These are phyloP conservation scores for Heliconius melpomene DNA, from an alignment of 1,140 invertebrate genomes.

Conservation along the genomic window DNA sequence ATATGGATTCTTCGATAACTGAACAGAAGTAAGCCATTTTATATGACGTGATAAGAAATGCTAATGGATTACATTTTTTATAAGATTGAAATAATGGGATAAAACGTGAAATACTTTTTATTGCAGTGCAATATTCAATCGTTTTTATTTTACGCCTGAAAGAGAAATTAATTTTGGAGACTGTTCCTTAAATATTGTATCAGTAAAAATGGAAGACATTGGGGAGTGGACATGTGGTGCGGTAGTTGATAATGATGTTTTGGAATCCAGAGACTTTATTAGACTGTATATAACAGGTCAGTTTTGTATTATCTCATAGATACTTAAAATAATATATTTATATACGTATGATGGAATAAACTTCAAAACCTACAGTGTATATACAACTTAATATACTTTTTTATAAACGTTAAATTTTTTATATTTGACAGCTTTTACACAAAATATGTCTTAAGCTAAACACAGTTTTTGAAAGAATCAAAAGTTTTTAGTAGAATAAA, in stretches of 20 bases:
- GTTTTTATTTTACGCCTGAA: conserved; percentile 63
- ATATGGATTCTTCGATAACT: conserved; percentile 56
- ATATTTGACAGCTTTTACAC: too few relatives aligned
- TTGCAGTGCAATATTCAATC: conserved; percentile 60
- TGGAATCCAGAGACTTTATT: conserved; percentile 59
- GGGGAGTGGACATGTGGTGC: conserved; percentile 69
- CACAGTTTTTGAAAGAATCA: too few relatives aligned
- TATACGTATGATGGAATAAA: too few relatives aligned
- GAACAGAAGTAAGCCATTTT: conserved; percentile 56
- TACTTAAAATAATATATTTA: neutral
- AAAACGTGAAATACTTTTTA: neutral
- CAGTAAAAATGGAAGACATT: conserved; percentile 54
- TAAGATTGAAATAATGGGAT: too few relatives aligned
- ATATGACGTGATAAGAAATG: neutral
- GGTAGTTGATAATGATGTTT: conserved; percentile 47
- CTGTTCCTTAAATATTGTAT: conserved; percentile 61
- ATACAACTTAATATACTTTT: too few relatives aligned
- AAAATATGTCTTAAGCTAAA: too few relatives aligned
- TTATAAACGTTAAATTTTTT: too few relatives aligned
- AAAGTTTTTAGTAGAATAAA: too few relatives aligned
- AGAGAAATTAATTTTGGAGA: conserved; percentile 58
- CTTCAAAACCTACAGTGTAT: too few relatives aligned
- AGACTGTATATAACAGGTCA: conserved; percentile 42
- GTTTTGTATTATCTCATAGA: conserved; percentile 3
- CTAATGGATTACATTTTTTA: too few relatives aligned